Evolutionary conservation across 2,797 vertebrate species (phyloP), one percentile per base, ranked within the genome.

Genomic region (Ciconia nigra): DNA sequence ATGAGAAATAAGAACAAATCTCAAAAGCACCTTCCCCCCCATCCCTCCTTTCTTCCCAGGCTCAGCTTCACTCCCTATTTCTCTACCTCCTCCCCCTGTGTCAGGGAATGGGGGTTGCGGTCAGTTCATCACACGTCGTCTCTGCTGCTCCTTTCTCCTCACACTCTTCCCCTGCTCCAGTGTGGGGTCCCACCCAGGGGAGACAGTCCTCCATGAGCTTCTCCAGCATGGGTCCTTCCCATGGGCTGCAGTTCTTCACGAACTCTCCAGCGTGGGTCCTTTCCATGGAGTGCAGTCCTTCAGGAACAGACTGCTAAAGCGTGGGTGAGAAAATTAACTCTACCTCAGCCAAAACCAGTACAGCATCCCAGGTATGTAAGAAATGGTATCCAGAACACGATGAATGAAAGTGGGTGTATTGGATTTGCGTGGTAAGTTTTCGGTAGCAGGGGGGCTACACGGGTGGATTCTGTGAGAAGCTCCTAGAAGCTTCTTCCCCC

Each of bases 161-260:
- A 54, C 28, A 8, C 58, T 42, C 51, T 37, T 37, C 26, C 44
- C 14, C 42, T 63, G 31, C 28, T 83, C 13, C 57, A 70, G 42
- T 5, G 0, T 19, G 26, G 25, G 26, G 21, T 83, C 41, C 22
- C 35, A 15, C 35, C 24, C 33, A 57, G 0, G 1, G 28, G 13
- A 37, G 11, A 33, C 26, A 62, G 33, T 44, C 15, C 22, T 63
- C 22, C 37, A 37, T 4, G 21, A 33, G 15, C 31, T 51, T 35
- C 25, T 82, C 20, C 41, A 55, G 7, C 1, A 0, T 47, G 25
- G 3, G 21, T 73, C 49, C 26, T 70, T 70, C 17, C 44, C 58
- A 63, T 1, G 1, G 35, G 35, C 17, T 77, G 26, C 42, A 54
- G 21, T 55, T n/a, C 35, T 47, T 54, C 35, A 11, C 5, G 4